Conservation (phyloP, 2,888 invertebrate genomes). For the Scaeva pyrastri region DNA sequence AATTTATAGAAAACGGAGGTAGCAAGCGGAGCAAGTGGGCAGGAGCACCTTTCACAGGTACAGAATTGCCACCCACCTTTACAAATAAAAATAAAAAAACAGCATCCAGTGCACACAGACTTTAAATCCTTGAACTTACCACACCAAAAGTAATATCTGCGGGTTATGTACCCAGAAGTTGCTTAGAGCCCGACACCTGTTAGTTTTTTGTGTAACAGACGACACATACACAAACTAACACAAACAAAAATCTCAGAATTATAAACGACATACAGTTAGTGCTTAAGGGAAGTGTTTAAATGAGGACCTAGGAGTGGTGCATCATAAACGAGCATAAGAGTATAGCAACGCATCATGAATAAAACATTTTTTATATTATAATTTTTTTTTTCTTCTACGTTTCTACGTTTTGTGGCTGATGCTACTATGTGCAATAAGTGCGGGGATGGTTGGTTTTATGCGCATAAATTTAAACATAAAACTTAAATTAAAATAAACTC, state of each 20-base stretch:
- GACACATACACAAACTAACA: slow-evolving; percentile 1
- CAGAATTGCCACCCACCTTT: neutral
- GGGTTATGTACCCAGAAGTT: slow-evolving; percentile 24
- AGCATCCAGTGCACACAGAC: neutral
- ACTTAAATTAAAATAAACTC: slow-evolving; percentile 17
- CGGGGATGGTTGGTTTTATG: slow-evolving; percentile 16
- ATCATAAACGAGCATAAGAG: neutral
- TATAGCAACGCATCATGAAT: slow-evolving; percentile 26
- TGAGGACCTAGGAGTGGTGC: slow-evolving; percentile 2
- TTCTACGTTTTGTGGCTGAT: no score
- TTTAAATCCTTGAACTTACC: slow-evolving; percentile 51
- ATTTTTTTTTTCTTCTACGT: neutral
- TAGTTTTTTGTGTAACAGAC: neutral
- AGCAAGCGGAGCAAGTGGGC: no score
- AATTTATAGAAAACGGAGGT: neutral
- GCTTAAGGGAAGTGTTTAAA: slow-evolving; percentile 26
- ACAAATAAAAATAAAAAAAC: neutral
- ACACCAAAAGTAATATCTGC: slow-evolving; percentile 40
- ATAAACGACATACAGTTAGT: slow-evolving; percentile 28
- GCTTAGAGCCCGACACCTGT: slow-evolving; percentile 29
- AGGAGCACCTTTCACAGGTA: neutral
- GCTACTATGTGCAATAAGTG: neutral
- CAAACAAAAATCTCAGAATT: slow-evolving; percentile 5
- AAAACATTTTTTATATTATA: neutral
- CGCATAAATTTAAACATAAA: slow-evolving; percentile 10